phyloP scores from a whole-genome alignment of 2,888 invertebrate genomes.

The Amphipoea lucens region DNA sequence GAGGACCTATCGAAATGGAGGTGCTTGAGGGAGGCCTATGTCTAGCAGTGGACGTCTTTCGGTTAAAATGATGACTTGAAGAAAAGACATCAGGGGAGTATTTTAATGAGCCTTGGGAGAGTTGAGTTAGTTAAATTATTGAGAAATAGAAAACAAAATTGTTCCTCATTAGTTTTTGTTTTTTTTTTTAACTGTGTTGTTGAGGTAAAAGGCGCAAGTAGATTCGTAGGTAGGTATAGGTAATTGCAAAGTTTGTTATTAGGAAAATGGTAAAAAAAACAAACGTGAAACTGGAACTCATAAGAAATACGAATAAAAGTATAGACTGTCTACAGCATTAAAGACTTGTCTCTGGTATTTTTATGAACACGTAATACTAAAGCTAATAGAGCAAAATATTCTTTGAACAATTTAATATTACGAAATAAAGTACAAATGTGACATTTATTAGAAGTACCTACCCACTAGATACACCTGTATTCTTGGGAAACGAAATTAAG shows the following conservation, averaged over 20 bases:
- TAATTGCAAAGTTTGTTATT: too few relatives aligned
- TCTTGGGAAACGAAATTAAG: background rate
- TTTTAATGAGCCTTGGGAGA: too few relatives aligned
- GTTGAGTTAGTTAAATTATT: background rate
- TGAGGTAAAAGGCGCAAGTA: background rate
- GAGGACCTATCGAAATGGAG: too few relatives aligned
- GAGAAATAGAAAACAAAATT: background rate
- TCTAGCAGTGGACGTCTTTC: too few relatives aligned
- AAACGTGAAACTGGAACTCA: too few relatives aligned
- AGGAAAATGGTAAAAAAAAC: too few relatives aligned
- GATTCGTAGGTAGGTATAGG: background rate
- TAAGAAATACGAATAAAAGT: background rate
- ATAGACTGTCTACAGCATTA: background rate
- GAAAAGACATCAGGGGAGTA: too few relatives aligned
- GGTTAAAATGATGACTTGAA: too few relatives aligned
- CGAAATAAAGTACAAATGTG: slow-evolving; percentile 2
- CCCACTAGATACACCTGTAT: background rate
- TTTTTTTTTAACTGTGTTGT: background rate
- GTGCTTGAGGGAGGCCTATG: too few relatives aligned
- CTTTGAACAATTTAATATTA: background rate
- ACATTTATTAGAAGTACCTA: background rate
- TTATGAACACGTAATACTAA: background rate
- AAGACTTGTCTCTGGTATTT: background rate
- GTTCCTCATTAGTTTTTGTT: background rate
- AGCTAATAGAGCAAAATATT: background rate